Base-by-base conservation (phyloP, 2,113 vertebrate genomes). In the Lophius piscatorius region DNA sequence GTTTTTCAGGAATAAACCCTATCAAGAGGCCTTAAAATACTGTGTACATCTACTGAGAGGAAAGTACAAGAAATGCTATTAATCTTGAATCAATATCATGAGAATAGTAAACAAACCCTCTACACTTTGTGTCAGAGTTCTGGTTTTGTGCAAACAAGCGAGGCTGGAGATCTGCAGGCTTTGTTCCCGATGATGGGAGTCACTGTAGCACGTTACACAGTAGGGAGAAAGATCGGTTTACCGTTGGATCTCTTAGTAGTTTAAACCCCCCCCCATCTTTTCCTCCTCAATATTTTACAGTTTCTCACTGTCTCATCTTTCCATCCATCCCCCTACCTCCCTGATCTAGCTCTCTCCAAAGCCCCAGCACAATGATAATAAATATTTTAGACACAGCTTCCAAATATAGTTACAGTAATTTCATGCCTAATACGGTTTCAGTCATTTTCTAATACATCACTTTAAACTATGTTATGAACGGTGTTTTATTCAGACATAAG, bases 21-120 rank as follows among this genome's bases (percentile, higher is more conserved):
- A 29, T 59, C 20, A 17, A 9, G 11, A n/a, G 3, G 40, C 31
- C 35, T 45, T 6, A 2, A 58, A 70, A 58, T 58, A 31, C 23
- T 35, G n/a, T 33, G 11, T 46, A 16, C 22, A 45, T 42, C 58
- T 11, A 21, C 50, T 16, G 35, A 28, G 40, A 55, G 46, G 21
- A 70, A 69, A 65, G 40, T 35, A 70, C 45, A 68, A 64, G 49
- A 66, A 69, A 52, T 46, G 38, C 2, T 8, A 59, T 73, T 39
- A 80, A 85, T 80, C 81, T 81, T 70, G 77, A 20, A 70, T 55
- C 46, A 35, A 20, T 66, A 65, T 67, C 41, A 57, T 45, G 46
- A 45, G 44, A 17, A 29, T 20, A 10, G 42, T 58, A 78, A 80
- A 78, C 80, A 85, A 69, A 73, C 33, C 42, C 54, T 55, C 55